These are phyloP conservation scores for Diphyllodes magnificus DNA, from an alignment of 2,113 vertebrate species.

Conservation along the genomic window DNA sequence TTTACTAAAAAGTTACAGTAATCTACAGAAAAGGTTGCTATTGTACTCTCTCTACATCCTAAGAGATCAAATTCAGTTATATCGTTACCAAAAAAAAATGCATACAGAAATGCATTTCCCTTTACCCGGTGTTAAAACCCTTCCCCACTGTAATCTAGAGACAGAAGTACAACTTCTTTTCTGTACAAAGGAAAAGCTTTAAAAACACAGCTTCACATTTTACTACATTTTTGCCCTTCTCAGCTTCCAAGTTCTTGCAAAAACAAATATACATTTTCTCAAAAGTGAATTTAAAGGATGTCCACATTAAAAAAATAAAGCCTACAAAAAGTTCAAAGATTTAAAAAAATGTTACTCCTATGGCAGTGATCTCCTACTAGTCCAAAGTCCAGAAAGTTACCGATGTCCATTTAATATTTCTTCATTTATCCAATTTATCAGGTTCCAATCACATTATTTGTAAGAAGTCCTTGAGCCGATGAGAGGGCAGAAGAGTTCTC, in stretches of 20 bases:
- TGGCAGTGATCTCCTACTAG: slow-evolving; percentile 78
- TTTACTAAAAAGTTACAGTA: slow-evolving; percentile 70
- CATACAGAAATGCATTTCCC: slow-evolving; percentile 48
- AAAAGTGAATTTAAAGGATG: slow-evolving; percentile 76
- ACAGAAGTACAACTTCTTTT: slow-evolving; percentile 64
- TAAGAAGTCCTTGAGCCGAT: slow-evolving; percentile 67
- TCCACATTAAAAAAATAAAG: slow-evolving; percentile 87
- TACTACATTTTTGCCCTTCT: slow-evolving; percentile 72
- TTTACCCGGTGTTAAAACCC: slow-evolving; percentile 32
- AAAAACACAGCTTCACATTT: slow-evolving; percentile 79
- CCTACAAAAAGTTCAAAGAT: slow-evolving; percentile 80
- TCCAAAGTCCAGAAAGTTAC: slow-evolving; percentile 70
- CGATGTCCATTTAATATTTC: slow-evolving; percentile 65
- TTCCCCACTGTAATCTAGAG: slow-evolving; percentile 19
- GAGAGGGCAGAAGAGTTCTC: slow-evolving; percentile 68
- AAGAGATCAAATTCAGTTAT: slow-evolving; percentile 9
- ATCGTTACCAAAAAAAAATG: slow-evolving; percentile 41
- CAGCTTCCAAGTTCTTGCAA: slow-evolving; percentile 72
- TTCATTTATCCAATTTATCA: slow-evolving; percentile 64
- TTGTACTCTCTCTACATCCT: slow-evolving; percentile 40
- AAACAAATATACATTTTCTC: slow-evolving; percentile 77
- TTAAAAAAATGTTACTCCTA: slow-evolving; percentile 77
- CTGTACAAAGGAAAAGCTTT: slow-evolving; percentile 70
- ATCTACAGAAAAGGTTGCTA: slow-evolving; percentile 65
- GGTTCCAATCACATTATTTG: slow-evolving; percentile 71